Evolutionary conservation across 2,797 vertebrate species (phyloP).

Genomic region (Scolopax bukidnonensis): DNA sequence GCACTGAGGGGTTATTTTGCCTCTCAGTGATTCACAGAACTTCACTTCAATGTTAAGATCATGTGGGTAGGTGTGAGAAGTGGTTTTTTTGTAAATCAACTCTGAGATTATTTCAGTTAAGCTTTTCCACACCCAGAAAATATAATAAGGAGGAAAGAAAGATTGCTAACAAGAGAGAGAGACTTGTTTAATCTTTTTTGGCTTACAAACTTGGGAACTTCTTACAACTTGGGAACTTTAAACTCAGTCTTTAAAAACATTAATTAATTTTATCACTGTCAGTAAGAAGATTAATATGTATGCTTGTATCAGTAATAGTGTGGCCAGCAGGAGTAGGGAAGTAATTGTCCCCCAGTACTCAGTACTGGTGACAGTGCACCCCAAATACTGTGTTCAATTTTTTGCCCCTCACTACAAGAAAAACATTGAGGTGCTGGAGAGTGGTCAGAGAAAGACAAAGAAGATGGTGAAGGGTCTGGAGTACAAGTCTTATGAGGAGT

Average conservation of each 20-base stretch:
- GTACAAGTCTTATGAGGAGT: fast-evolving
- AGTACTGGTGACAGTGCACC: fast-evolving
- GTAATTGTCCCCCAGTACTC: fast-evolving
- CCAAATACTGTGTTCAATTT: fast-evolving
- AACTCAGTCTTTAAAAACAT: background rate
- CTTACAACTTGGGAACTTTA: background rate
- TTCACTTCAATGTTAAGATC: background rate
- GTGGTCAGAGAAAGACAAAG: fast-evolving
- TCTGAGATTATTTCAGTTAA: background rate
- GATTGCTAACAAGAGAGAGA: background rate
- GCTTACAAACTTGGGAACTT: background rate
- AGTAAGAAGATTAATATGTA: background rate
- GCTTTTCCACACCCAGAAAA: background rate
- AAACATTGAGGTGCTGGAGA: fast-evolving
- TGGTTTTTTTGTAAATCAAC: background rate
- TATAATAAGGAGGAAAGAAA: background rate
- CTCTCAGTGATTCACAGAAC: background rate
- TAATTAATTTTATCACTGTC: background rate
- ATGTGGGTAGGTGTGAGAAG: background rate
- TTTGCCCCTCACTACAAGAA: background rate
- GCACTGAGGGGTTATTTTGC: background rate
- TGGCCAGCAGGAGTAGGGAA: background rate
- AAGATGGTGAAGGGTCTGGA: background rate
- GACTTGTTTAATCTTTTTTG: background rate
- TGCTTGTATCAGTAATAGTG: background rate